Evolutionary conservation across 2,113 vertebrate genomes (phyloP), one percentile per base, ranked within the genome.

Genomic region (Platanista minor): DNA sequence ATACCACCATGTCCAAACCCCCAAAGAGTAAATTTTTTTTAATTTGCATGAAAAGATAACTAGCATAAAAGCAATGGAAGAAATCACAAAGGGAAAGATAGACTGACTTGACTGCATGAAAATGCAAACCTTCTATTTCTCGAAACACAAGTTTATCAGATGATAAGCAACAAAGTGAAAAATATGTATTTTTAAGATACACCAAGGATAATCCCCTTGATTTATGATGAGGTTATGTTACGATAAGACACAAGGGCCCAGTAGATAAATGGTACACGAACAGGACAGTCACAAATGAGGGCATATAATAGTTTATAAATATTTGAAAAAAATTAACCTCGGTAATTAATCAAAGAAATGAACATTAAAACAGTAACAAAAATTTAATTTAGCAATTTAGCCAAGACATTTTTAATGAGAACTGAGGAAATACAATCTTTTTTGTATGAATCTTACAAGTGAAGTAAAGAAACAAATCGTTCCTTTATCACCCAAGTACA

Each of bases 61-160:
- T 61, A 75, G 77, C 67, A 82, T 75, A 82, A 97, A 97, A 89
- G 43, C 41, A 94, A 33, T 36, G 52, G 25, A 69, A 86, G 25
- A 96, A 94, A 83, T 54, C 29, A 83, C 67, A 97, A 95, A 93
- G 41, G 23, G 67, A 95, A 94, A 67, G 62, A 74, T 57, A 92
- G 33, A 90, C 61, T 43, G 17, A 64, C 27, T 88, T 86, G 66
- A n/a, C 25, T 94, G 18, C 36, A 52, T 86, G 57, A 93, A 96
- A 94, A 94, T 18, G 10, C 46, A 91, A 95, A 85, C 10, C n/a
- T 74, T 81, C 49, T 83, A 64, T 66, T 88, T 91, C 72, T 96
- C 57, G 80, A 97, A 92, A 86, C 43, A 31, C 33, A 94, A 75
- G 20, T 62, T 59, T 72, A 90, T 92, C 77, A 86, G 57, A 82